Conservation (phyloP, 2,888 invertebrate species). For the Colletes collaris region DNA sequence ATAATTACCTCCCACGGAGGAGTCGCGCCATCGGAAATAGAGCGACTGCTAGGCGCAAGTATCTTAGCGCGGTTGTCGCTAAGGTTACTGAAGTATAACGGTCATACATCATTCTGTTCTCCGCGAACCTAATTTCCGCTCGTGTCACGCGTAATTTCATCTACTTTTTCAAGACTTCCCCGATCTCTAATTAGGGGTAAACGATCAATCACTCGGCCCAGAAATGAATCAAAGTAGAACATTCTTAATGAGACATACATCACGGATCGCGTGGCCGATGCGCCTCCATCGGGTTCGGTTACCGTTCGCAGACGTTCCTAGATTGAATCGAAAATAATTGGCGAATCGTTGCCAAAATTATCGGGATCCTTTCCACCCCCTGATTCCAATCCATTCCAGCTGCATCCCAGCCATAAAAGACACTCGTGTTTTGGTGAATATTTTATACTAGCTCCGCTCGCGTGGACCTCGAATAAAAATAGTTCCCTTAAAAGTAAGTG, state of each 20-base stretch:
- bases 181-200: slow-evolving; percentile 70
- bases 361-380: not conserved
- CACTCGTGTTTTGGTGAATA: too few species aligned
- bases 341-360: not conserved
- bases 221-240: slow-evolving; percentile 57
- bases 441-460: too few species aligned
- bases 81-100: slow-evolving; percentile 67
- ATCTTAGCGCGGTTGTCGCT: slow-evolving; percentile 61
- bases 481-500: too few species aligned
- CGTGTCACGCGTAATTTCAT: slow-evolving; percentile 77
- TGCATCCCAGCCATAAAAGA: not conserved
- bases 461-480: too few species aligned
- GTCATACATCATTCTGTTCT: slow-evolving; percentile 68
- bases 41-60: slow-evolving; percentile 45
- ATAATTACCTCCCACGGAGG: slow-evolving; percentile 43
- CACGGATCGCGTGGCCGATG: slow-evolving; percentile 20
- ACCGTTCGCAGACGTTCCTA: not conserved
- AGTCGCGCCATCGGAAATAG: slow-evolving; percentile 56
- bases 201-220: slow-evolving; percentile 67
- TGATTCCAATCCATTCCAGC: not conserved
- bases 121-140: slow-evolving; percentile 76
- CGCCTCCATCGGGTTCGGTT: slow-evolving; percentile 1
- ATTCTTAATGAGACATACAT: slow-evolving; percentile 60
- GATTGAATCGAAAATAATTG: slow-evolving; percentile 6
- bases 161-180: slow-evolving; percentile 71